Evolutionary conservation across 2,113 vertebrate genomes (phyloP).

Genomic region (Condylura cristata): DNA sequence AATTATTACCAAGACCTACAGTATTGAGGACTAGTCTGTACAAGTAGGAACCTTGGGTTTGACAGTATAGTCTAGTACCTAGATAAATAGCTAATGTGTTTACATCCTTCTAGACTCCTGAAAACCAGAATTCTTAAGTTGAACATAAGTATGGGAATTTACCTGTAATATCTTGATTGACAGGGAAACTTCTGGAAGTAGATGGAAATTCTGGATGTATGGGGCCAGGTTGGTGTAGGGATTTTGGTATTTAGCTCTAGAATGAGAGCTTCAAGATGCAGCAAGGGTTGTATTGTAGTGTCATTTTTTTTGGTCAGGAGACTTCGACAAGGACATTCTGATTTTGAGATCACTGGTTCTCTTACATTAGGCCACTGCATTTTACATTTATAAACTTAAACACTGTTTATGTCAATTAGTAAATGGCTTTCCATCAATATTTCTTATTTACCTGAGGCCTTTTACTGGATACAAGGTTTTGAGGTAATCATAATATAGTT

Average conservation of each 20-base stretch:
- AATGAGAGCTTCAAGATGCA: not conserved
- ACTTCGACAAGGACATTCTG: not conserved
- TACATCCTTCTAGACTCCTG: not conserved
- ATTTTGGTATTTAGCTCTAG: not conserved
- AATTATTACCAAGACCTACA: not conserved
- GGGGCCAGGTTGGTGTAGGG: not conserved
- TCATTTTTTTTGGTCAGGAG: not conserved
- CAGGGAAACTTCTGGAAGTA: not conserved
- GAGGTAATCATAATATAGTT: not conserved
- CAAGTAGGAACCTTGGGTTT: not conserved
- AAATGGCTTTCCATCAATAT: not conserved
- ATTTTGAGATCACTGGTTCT: not conserved
- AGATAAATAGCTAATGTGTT: not conserved
- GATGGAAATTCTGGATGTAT: not conserved
- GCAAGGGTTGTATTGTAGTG: not conserved
- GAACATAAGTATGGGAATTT: not conserved
- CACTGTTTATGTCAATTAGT: not conserved
- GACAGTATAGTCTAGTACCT: not conserved
- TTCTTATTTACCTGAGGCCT: conserved; percentile 32
- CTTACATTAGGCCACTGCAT: not conserved
- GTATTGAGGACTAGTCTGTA: not conserved
- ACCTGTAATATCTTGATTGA: not conserved
- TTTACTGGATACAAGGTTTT: not conserved
- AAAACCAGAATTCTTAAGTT: conserved; percentile 20
- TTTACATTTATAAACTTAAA: not conserved